Base-by-base conservation (phyloP, 2,797 vertebrate genomes). In the Enteromius paludinosus region DNA sequence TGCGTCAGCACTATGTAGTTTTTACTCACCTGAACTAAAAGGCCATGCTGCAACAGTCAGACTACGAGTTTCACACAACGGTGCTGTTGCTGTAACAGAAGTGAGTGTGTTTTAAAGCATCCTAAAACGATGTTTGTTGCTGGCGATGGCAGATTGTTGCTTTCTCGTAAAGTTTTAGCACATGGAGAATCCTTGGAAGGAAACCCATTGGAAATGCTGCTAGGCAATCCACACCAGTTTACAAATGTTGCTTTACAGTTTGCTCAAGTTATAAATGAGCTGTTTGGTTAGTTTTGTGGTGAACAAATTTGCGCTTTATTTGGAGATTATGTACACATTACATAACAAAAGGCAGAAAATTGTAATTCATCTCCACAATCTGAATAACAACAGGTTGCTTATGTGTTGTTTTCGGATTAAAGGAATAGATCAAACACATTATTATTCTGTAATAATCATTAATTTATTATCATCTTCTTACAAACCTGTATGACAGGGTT, bases 61-160 rank as follows among this genome's bases (percentile, higher is more conserved):
- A 93, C 92, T 94, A 93, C 93, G 93, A 92, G 91, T 92, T 92
- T 91, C 92, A 94, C 90, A 93, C 92, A 66, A 23, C 43, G 12
- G 45, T 75, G 43, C 3, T 11, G 30, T 64, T 62, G 68, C 72
- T 20, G 3, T 54, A 17, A 17, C 2, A 17, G 15, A 30, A 52
- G 45, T 28, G 20, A n/a, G 41, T 10, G 47, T 43, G 8, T 41
- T 35, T 65, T 54, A 1, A 28, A 66, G n/a, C 45, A 4, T 52
- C 56, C 64, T 62, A 54, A 65, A 65, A 28, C 7, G 30, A 52
- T 38, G n/a, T 41, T 56, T n/a, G 61, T 33, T n/a, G 17, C 23
- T 66, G 25, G 33, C 54, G 33, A 73, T 43, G 78, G 23, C 2
- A 30, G 23, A n/a, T 6, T 70, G 65, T 45, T 35, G 20, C 30